Evolutionary conservation across 2,797 vertebrate genomes (phyloP), one percentile per base, ranked within the genome.

Genomic region (Danio tinwini): DNA sequence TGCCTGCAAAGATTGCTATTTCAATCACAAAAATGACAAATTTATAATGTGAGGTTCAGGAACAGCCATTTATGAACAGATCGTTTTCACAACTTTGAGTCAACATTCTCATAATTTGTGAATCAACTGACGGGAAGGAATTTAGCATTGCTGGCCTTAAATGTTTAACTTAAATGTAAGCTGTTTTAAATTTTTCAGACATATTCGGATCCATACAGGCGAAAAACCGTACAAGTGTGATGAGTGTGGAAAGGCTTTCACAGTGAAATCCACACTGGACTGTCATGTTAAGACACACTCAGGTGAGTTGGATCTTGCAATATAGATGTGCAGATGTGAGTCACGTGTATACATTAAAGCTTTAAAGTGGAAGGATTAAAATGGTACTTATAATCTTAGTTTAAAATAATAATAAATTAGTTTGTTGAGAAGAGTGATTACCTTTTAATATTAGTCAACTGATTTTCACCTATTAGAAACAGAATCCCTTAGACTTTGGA

Each of bases 261-360:
- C 98, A 0, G 97, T 99, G n/a, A 99, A 99, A 75, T 99, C 98
- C 2, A 99, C 98, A 0, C 90, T 99, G 67, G 98, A 99, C 88
- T 98, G 97, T 81, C 98, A 99, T 1, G 93, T 99, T 74, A 99
- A 99, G 92, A 99, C 98, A 0, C 98, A 99, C 84, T 96, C 96
- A 92, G 98, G 98, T 99, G 37, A 82, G 94, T 83, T 37, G 13
- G 5, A 50, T 29, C 13, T 21, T 47, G 19, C 6, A 68, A 68
- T 68, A 10, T 39, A 49, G 50, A 7, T 63, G 8, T 52, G 37
- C 29, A 3, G 29, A 29, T 49, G 14, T 49, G 13, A 42, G 45
- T 21, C 17, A 12, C 16, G 7, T n/a, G 67, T 50, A 5, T 42
- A 16, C 21, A 21, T 42, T n/a, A 13, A 21, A 50, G 10, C 42